Percentiles rank a stretch among this genome's conserved stretches.
Evolutionary conservation across 2,797 vertebrate species (phyloP).

Genomic region (Mormyrus hasselquistii): DNA sequence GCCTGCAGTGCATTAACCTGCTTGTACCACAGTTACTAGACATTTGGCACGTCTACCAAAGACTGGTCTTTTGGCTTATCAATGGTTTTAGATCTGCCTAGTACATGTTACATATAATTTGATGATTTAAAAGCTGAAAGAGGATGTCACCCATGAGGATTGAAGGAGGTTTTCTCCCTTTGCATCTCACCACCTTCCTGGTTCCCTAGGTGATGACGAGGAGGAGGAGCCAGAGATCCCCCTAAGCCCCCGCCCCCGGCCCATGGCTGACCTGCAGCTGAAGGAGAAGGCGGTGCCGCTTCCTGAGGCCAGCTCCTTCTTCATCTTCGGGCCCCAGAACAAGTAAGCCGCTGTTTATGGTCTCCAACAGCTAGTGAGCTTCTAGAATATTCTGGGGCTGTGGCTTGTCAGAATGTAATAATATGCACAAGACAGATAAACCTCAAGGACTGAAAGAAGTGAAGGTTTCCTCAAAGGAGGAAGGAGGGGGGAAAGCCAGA

Average conservation of each 20-base stretch:
- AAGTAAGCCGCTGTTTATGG: slow-evolving; percentile 64
- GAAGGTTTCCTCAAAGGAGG: neutral
- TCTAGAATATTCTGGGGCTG: neutral
- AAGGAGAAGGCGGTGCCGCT: slow-evolving; percentile 95
- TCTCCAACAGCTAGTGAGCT: neutral
- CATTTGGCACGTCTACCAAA: neutral
- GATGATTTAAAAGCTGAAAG: neutral
- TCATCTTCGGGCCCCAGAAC: slow-evolving; percentile 93
- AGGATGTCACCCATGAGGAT: neutral
- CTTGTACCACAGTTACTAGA: neutral
- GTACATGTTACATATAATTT: neutral
- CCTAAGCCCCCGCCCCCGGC: slow-evolving; percentile 83
- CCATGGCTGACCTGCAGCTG: slow-evolving; percentile 89
- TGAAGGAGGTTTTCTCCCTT: neutral
- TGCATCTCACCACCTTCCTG: neutral
- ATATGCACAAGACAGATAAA: neutral
- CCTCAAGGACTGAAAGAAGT: neutral
- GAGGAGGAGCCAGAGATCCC: slow-evolving; percentile 96
- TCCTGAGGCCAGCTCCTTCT: slow-evolving; percentile 92
- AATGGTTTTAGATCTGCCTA: neutral
- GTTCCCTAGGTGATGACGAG: slow-evolving; percentile 83
- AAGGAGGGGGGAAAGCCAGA: neutral
- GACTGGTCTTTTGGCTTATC: neutral
- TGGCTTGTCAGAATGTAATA: neutral
- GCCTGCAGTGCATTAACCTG: neutral